phyloP scores from a whole-genome alignment of 2,113 vertebrate species.

The Nansenia antarctica region DNA sequence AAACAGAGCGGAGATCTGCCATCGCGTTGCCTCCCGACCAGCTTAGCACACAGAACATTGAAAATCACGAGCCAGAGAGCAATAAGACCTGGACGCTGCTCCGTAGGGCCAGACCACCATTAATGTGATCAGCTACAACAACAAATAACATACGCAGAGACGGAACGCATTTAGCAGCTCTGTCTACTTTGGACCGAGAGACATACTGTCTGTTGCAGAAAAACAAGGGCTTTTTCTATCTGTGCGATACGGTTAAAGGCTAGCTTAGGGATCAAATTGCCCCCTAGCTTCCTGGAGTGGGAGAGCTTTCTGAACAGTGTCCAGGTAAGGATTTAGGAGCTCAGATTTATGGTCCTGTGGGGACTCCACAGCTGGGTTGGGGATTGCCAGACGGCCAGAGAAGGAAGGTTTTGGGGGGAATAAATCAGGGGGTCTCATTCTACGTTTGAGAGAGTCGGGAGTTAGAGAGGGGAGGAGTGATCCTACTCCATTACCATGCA shows the following conservation, averaged over 20 bases:
- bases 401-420: conserved; percentile 59
- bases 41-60: conserved; percentile 5
- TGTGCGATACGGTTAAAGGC: conserved; percentile 64
- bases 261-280: conserved; percentile 65
- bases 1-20: not conserved
- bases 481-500: too few relatives aligned
- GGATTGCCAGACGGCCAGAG: conserved; percentile 58
- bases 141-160: conserved; percentile 54
- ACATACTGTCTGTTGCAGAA: not conserved
- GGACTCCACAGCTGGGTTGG: conserved; percentile 72
- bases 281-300: conserved; percentile 48
- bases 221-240: conserved; percentile 48
- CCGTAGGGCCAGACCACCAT: conserved; percentile 30
- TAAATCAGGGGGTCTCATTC: conserved; percentile 61
- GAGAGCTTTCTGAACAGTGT: conserved; percentile 50
- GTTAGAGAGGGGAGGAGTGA: conserved; percentile 34
- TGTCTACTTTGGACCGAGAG: conserved; percentile 18
- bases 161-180: conserved; percentile 36
- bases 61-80: conserved; percentile 4
- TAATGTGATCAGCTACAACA: conserved; percentile 64
- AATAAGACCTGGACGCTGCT: conserved; percentile 11
- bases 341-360: conserved; percentile 69
- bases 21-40: not conserved
- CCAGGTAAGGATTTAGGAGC: conserved; percentile 67
- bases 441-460: conserved; percentile 3